phyloP scores from a whole-genome alignment of 2,797 vertebrate genomes.

The Glyptemys insculpta region DNA sequence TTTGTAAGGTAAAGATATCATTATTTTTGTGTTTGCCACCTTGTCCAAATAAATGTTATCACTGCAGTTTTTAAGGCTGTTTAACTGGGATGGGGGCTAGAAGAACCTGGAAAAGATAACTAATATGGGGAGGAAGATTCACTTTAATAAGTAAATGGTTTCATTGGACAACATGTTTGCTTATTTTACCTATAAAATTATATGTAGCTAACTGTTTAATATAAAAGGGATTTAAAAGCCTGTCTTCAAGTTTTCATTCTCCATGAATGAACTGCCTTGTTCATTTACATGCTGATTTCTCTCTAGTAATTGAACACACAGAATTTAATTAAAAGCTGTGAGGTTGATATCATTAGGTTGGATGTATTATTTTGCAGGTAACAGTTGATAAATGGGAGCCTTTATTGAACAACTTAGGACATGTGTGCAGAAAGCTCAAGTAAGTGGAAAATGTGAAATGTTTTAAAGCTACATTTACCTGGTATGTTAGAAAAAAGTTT shows the following conservation, averaged over 20 bases:
- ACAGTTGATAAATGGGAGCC: conserved; percentile 99
- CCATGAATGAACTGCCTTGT: background rate
- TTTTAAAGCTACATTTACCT: conserved; percentile 6
- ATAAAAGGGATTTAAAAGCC: background rate
- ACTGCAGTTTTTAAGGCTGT: background rate
- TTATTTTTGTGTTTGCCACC: background rate
- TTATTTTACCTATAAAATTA: background rate
- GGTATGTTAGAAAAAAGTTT: background rate
- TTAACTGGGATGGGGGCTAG: background rate
- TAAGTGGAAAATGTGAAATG: conserved; percentile 80
- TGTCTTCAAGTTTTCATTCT: background rate
- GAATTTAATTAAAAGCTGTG: background rate
- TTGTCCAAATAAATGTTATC: background rate
- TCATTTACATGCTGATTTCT: background rate
- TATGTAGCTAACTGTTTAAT: background rate
- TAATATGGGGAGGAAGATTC: background rate
- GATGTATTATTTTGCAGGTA: conserved; percentile 80
- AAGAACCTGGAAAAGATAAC: background rate
- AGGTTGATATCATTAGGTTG: conserved; percentile 12
- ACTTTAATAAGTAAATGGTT: background rate
- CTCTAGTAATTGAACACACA: background rate
- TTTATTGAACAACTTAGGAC: conserved; percentile 96
- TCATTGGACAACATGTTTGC: background rate
- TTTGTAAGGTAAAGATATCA: background rate
- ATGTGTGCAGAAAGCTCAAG: conserved; percentile 98